A percentile compares a stretch with the other conserved stretches of the same genome.
Conservation (phyloP, 2,888 invertebrate species). For the Lepidochrysops patricia region DNA sequence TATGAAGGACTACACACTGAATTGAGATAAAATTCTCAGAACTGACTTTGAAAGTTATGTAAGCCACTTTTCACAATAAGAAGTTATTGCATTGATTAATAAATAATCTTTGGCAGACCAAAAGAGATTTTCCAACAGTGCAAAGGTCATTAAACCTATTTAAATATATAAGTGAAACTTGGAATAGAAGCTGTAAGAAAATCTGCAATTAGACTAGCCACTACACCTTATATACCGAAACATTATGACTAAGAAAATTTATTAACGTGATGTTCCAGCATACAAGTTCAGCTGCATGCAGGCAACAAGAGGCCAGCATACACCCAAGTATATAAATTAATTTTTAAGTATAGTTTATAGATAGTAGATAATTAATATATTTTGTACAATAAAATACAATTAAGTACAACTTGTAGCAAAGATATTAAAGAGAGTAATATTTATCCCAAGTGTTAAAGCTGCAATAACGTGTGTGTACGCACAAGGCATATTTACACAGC, state of each 20-base stretch:
- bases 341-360: slow-evolving; percentile 66
- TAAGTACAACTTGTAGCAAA: slow-evolving; percentile 82
- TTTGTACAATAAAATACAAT: slow-evolving; percentile 81
- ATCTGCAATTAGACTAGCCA: slow-evolving; percentile 73
- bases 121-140: slow-evolving; percentile 76
- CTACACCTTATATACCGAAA: slow-evolving; percentile 72
- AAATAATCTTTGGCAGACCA: slow-evolving; percentile 69
- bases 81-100: slow-evolving; percentile 70
- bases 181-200: slow-evolving; percentile 75
- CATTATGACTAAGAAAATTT: slow-evolving; percentile 68
- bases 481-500: slow-evolving; percentile 73
- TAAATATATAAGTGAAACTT: slow-evolving; percentile 68
- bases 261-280: slow-evolving; percentile 70
- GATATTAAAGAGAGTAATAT: slow-evolving; percentile 77
- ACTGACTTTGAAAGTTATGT: slow-evolving; percentile 69
- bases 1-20: slow-evolving; percentile 74
- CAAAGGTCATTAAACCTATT: slow-evolving; percentile 67
- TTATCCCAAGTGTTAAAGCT: slow-evolving; percentile 73
- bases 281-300: slow-evolving; percentile 71
- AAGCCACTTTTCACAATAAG: slow-evolving; percentile 73
- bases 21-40: slow-evolving; percentile 73
- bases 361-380: slow-evolving; percentile 78
- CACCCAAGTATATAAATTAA: slow-evolving; percentile 70
- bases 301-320: slow-evolving; percentile 69
- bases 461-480: slow-evolving; percentile 73